These are phyloP conservation scores for Amblyopsis rosae DNA, from an alignment of 2,113 vertebrate genomes.

Conservation along the genomic window DNA sequence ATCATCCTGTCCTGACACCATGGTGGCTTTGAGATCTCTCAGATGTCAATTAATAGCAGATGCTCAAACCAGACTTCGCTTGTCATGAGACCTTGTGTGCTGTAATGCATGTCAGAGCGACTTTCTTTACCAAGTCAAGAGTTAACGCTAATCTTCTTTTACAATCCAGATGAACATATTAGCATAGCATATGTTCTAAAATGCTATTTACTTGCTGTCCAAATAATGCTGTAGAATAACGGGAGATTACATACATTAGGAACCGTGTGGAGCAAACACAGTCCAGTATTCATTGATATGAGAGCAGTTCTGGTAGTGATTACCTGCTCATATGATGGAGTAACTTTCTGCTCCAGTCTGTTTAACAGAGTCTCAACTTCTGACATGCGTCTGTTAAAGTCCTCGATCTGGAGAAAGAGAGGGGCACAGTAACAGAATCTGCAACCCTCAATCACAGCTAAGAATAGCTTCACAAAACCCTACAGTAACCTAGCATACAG, in stretches of 20 bases:
- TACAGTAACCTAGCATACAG: too few relatives aligned
- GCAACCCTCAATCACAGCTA: background rate
- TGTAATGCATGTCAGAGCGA: background rate
- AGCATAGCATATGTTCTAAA: too few relatives aligned
- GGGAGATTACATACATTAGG: too few relatives aligned
- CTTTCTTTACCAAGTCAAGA: conserved; percentile 1
- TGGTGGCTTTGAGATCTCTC: conserved; percentile 28
- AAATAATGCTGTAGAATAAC: too few relatives aligned
- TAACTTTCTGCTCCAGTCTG: conserved; percentile 77
- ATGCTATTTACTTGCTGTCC: too few relatives aligned
- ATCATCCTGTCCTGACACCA: conserved; percentile 15
- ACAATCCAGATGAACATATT: background rate
- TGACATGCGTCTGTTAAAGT: conserved; percentile 76
- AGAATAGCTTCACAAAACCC: too few relatives aligned
- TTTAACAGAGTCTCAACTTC: conserved; percentile 75
- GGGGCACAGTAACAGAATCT: background rate
- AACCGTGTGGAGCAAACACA: too few relatives aligned
- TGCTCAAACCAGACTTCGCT: background rate
- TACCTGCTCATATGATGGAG: conserved; percentile 69
- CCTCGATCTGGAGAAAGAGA: conserved; percentile 72
- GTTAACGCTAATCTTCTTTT: background rate
- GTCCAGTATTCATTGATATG: too few relatives aligned
- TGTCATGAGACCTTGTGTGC: conserved; percentile 13
- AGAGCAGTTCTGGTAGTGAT: background rate
- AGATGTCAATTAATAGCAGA: conserved; percentile 28